These are phyloP conservation scores for Panulirus ornatus DNA, from an alignment of 1,140 invertebrate genomes.

Conservation along the genomic window DNA sequence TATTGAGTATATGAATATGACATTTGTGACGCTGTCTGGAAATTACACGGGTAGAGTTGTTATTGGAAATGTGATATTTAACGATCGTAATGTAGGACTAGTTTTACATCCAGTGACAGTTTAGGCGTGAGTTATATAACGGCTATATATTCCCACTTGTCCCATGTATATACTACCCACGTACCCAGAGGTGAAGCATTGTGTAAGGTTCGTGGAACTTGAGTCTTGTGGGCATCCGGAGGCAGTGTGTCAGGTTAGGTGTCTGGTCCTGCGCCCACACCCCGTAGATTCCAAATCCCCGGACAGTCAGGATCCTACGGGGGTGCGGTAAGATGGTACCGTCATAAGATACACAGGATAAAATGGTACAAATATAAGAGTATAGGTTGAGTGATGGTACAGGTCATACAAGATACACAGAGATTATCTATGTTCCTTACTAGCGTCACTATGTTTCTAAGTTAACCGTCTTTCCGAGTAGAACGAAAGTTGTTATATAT, in stretches of 20 bases:
- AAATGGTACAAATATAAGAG: neutral
- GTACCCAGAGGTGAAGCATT: slow-evolving; percentile 44
- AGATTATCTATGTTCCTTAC: no score
- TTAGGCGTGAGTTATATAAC: neutral
- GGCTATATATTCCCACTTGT: neutral
- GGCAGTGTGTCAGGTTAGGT: slow-evolving; percentile 48
- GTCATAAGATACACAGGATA: neutral
- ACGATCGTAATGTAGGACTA: no score
- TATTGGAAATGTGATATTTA: no score
- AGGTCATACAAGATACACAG: no score
- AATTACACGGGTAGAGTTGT: no score
- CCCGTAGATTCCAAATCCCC: slow-evolving; percentile 48
- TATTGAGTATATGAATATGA: neutral
- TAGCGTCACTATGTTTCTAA: no score
- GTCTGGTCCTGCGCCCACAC: slow-evolving; percentile 21
- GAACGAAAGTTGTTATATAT: neutral
- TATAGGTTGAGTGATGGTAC: no score
- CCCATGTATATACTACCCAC: neutral
- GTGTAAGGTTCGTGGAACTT: slow-evolving; percentile 51
- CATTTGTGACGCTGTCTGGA: no score
- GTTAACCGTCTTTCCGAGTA: neutral
- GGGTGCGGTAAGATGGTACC: neutral
- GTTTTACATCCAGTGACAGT: neutral
- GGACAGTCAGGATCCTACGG: slow-evolving; percentile 38
- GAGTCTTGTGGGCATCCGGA: slow-evolving; percentile 49